These are phyloP conservation scores for Enteromius viviparus DNA, from an alignment of 2,797 vertebrate genomes.

Conservation along the genomic window DNA sequence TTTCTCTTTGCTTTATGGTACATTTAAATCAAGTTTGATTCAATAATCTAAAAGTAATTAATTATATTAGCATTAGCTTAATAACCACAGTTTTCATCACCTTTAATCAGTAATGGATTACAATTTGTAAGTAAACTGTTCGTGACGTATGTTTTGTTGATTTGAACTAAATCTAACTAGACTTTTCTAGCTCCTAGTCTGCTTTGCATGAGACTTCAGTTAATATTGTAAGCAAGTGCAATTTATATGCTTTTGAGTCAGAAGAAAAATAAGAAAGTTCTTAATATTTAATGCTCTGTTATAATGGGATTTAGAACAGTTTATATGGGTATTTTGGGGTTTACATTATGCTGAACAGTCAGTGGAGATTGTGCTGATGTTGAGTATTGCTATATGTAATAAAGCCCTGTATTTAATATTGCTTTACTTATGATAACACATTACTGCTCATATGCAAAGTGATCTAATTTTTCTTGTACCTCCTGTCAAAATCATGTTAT, in stretches of 20 bases:
- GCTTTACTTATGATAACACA: neutral
- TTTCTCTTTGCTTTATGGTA: neutral
- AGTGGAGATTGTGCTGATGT: neutral
- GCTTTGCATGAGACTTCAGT: neutral
- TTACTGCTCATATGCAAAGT: neutral
- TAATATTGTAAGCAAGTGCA: neutral
- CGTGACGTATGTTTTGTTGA: neutral
- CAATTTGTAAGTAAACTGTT: neutral
- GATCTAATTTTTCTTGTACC: neutral
- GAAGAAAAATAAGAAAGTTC: neutral
- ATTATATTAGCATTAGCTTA: neutral
- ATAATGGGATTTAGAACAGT: neutral
- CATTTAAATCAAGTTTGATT: neutral
- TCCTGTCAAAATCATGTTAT: neutral
- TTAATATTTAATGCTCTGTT: neutral
- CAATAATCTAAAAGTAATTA: neutral
- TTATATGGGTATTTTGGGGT: neutral
- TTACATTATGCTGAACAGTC: neutral
- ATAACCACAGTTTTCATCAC: too few species aligned
- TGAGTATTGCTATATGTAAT: neutral
- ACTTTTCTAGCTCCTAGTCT: neutral
- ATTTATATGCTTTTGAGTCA: neutral
- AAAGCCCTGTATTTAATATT: constrained; percentile 2
- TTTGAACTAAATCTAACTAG: neutral
- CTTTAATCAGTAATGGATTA: too few species aligned